Base-by-base conservation (phyloP, 2,113 vertebrate genomes). In the Cyprinodon brontotheroides region DNA sequence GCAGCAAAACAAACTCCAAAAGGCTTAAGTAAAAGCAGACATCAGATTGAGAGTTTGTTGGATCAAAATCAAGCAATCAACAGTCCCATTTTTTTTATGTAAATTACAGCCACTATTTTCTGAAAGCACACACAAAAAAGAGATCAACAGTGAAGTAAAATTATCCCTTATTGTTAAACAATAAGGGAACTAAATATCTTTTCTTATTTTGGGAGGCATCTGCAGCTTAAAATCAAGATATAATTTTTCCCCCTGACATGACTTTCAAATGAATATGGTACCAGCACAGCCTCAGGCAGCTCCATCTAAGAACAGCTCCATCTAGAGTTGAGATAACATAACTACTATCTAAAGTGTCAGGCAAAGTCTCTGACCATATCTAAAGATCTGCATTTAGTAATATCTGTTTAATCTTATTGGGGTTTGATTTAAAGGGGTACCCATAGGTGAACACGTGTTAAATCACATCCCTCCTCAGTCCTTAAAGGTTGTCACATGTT, bases 271-370 rank as follows among this genome's bases (percentile, higher is more conserved):
- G n/a, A 68, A 40, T 41, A 17, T 37, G 3, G n/a, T 12, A 45
- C 48, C 57, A 63, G 11, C 22, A 20, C 43, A 74, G 13, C 12
- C 22, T 74, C 22, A 36, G 63, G 64, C 64, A 71, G 57, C 70
- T 50, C 50, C 15, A 39, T 68, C 70, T 78, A n/a, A 76, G 80
- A 85, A 83, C 81, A 89, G 89, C 87, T 36, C 90, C 91, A 87
- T 89, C 91, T 91, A 91, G 86, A 20, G 91, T n/a, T 65, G 68
- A 78, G 11, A 80, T 36, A 13, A 11, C 68, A 89, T 70, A 72
- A 71, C 85, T 63, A 45, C 70, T 68, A 67, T 15, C 14, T 53
- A 0, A 29, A 45, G 29, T 20, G 22, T 17, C 11, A 20, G 45
- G 63, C 41, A 60, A 65, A 17, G 37, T 4, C 36, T 13, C 5